Conservation (phyloP, 2,797 vertebrate genomes). For the Enteromius afrohamiltoni region DNA sequence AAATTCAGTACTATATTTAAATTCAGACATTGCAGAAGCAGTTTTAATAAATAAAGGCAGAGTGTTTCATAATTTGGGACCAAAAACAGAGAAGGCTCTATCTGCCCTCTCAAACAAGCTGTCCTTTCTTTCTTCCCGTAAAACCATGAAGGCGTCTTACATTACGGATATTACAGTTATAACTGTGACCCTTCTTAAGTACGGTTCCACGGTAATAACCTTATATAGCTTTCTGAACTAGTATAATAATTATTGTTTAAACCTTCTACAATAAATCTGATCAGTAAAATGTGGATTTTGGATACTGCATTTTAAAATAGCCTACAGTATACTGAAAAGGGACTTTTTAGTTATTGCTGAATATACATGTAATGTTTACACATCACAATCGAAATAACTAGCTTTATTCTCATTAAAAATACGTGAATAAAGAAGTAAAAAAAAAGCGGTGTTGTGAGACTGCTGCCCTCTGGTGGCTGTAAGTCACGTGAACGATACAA, state of each 20-base stretch:
- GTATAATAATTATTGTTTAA: neutral
- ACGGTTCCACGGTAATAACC: neutral
- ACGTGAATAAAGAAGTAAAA: neutral
- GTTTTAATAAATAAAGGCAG: no score
- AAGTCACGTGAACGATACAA: neutral
- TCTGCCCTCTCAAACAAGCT: neutral
- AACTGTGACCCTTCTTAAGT: neutral
- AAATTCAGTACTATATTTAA: no score
- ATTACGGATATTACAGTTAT: neutral
- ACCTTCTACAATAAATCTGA: neutral
- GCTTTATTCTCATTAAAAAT: neutral
- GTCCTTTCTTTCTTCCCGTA: neutral
- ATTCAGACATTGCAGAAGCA: no score
- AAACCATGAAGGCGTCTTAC: neutral
- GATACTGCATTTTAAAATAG: neutral
- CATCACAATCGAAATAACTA: neutral
- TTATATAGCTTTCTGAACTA: no score
- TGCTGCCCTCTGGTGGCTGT: constrained; percentile 22
- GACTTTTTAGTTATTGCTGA: neutral
- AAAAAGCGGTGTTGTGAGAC: neutral
- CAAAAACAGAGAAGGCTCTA: no score
- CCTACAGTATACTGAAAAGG: neutral
- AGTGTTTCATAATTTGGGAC: no score
- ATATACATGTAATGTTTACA: neutral
- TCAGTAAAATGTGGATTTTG: neutral